Evolutionary conservation across 2,888 invertebrate genomes (phyloP), one percentile per base, ranked within the genome.

Genomic region (Mystacides longicornis): DNA sequence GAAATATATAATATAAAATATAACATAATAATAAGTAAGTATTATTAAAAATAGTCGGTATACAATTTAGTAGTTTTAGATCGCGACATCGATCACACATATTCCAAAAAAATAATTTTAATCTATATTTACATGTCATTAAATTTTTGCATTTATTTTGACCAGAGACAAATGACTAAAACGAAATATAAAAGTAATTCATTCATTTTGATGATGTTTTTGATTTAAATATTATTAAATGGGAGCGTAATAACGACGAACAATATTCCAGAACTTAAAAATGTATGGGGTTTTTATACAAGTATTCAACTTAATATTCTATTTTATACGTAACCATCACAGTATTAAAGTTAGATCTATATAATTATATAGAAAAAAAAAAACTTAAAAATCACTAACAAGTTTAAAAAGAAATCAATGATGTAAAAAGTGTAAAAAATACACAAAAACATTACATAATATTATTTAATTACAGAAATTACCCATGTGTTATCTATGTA

Each of bases 111-210:
- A 27, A 7, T 7, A 7, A 7, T 7, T 27, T 7, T 27, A 27
- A 27, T n/a, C 14, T 37, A n/a, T 7, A n/a, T 14, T 7, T 37
- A 37, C 37, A 37, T 37, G 16, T 37, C 3, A n/a, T 37, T 27
- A 7, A 7, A 27, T 7, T 27, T 7, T 27, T 11, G 5, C 27
- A 7, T 7, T 16, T n/a, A 7, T 47, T 51, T 49, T 59, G 59
- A 59, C 59, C 59, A 59, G 59, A 59, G 19, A 37, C 31, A 20
- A 54, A 52, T 59, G 59, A 59, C 59, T 59, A 59, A 56, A 43
- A 55, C 3, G n/a, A n/a, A n/a, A n/a, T n/a, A n/a, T n/a, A n/a
- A n/a, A n/a, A n/a, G n/a, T n/a, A n/a, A n/a, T n/a, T n/a, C n/a
- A n/a, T n/a, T n/a, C n/a, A n/a, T n/a, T n/a, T n/a, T n/a, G 3